phyloP scores from a whole-genome alignment of 2,113 vertebrate genomes.

The Phylloscopus trochilus region DNA sequence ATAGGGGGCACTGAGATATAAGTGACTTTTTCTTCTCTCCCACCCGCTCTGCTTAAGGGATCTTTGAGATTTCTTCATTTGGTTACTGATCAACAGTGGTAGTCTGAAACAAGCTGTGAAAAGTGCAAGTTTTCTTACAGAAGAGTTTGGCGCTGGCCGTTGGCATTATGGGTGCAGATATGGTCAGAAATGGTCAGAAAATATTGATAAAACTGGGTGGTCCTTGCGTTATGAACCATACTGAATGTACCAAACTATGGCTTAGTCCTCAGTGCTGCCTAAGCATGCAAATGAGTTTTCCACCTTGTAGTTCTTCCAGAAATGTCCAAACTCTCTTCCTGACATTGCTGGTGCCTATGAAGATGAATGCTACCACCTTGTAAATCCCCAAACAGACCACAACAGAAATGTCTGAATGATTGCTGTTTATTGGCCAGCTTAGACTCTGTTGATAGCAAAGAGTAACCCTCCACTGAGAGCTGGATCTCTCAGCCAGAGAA shows the following conservation, averaged over 20 bases:
- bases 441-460: not conserved
- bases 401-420: not conserved
- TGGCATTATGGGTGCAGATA: not conserved
- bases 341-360: not conserved
- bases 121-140: not conserved
- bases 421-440: not conserved
- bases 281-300: not conserved
- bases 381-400: not conserved
- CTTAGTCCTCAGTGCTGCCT: not conserved
- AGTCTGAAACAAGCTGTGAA: not conserved
- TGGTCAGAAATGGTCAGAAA: not conserved
- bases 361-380: not conserved
- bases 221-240: not conserved
- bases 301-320: not conserved
- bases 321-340: conserved; percentile 4
- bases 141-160: not conserved
- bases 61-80: not conserved
- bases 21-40: not conserved
- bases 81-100: not conserved
- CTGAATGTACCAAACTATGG: not conserved
- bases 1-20: not conserved
- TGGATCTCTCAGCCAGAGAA: not conserved
- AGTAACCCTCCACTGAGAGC: not conserved
- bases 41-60: not conserved
- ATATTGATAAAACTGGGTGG: not conserved